Evolutionary conservation across 2,797 vertebrate species (phyloP).

Genomic region (Enoplosus armatus): DNA sequence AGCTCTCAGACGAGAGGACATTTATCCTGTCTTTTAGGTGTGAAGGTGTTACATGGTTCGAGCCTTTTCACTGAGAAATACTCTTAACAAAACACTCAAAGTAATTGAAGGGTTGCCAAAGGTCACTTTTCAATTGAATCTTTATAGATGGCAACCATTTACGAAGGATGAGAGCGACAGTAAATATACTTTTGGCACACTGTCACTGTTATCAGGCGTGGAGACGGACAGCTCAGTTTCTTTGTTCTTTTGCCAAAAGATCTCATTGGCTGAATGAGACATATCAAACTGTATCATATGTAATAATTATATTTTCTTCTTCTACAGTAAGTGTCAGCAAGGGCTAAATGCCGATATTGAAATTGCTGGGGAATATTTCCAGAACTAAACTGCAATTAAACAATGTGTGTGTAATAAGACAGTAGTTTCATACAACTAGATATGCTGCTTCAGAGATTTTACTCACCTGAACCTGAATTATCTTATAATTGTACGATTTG

Average conservation of each 20-base stretch:
- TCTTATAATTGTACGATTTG: not conserved
- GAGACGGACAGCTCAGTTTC: slow-evolving; percentile 18
- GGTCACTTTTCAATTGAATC: slow-evolving; percentile 38
- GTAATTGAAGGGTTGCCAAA: slow-evolving; percentile 48
- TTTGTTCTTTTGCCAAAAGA: slow-evolving; percentile 22
- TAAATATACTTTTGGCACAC: slow-evolving; percentile 23
- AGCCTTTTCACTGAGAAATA: not conserved
- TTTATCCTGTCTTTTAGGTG: slow-evolving; percentile 30
- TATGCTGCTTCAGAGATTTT: not conserved
- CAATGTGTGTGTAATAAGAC: slow-evolving; percentile 13
- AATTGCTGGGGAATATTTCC: not conserved
- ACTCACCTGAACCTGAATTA: not conserved
- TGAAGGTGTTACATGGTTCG: slow-evolving; percentile 27
- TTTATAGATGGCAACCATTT: slow-evolving; percentile 51
- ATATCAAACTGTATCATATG: not conserved
- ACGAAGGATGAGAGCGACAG: slow-evolving; percentile 36
- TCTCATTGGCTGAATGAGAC: not conserved
- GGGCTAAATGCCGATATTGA: not conserved
- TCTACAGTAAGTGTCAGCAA: not conserved
- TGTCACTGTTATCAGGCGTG: slow-evolving; percentile 5
- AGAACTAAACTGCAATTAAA: slow-evolving; percentile 10
- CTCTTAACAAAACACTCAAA: slow-evolving; percentile 51
- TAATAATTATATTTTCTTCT: not conserved
- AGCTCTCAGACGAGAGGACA: not conserved
- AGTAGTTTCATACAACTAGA: not conserved